Evolutionary conservation across 2,888 invertebrate species (phyloP).

Genomic region (Timema podura): DNA sequence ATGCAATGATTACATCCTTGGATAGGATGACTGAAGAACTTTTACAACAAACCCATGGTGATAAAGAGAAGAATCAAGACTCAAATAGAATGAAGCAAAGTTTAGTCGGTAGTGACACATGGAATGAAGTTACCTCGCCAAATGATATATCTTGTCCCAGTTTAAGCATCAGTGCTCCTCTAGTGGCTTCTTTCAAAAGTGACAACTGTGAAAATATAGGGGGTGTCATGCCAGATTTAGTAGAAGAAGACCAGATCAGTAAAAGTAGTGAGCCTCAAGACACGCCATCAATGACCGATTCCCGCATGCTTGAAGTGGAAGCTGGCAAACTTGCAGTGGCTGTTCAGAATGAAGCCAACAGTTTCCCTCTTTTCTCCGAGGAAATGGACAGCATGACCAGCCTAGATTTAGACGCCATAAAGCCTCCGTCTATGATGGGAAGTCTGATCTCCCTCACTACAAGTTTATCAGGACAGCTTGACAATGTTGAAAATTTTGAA

Average conservation of each 20-base stretch:
- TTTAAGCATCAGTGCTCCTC: conserved; percentile 69
- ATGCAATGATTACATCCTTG: conserved; percentile 63
- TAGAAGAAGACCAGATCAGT: conserved; percentile 46
- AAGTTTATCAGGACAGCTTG: conserved; percentile 42
- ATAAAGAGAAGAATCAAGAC: conserved; percentile 30
- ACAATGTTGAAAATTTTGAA: conserved; percentile 19
- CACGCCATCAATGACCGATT: conserved; percentile 57
- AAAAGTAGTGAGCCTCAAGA: neutral
- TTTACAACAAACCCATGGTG: conserved; percentile 46
- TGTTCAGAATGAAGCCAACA: conserved; percentile 38
- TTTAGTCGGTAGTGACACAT: conserved; percentile 56
- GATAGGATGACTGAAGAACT: conserved; percentile 61
- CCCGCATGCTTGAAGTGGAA: conserved; percentile 69
- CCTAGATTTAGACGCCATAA: conserved; percentile 67
- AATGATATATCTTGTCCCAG: conserved; percentile 79
- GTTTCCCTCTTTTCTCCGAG: conserved; percentile 26
- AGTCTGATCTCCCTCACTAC: conserved; percentile 57
- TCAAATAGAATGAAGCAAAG: conserved; percentile 43
- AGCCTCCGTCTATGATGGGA: conserved; percentile 74
- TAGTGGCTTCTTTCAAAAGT: conserved; percentile 64
- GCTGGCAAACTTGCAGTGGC: conserved; percentile 64
- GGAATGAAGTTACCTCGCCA: conserved; percentile 76
- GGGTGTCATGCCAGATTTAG: conserved; percentile 31
- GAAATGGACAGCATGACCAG: conserved; percentile 59
- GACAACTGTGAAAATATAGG: conserved; percentile 46